Evolutionary conservation across 2,888 invertebrate genomes (phyloP).

Genomic region (Nomada flava): DNA sequence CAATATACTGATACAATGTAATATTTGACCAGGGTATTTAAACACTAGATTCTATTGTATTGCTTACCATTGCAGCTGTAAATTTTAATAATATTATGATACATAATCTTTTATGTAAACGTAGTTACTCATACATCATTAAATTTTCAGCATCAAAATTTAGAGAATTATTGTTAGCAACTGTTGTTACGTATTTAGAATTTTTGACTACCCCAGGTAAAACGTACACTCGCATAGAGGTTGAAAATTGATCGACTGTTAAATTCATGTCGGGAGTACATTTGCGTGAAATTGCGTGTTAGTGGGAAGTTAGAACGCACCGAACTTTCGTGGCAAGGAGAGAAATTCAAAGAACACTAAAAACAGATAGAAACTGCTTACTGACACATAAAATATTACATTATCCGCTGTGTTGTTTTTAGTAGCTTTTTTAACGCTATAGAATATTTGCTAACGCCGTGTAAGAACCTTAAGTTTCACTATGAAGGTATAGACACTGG

Average conservation of each 20-base stretch:
- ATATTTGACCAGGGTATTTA: too few species aligned
- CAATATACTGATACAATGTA: too few species aligned
- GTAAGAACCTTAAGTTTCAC: too few species aligned
- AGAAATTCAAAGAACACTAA: not conserved
- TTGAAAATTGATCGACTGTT: slow-evolving; percentile 48
- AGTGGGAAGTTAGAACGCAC: slow-evolving; percentile 35
- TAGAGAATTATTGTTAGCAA: slow-evolving; percentile 4
- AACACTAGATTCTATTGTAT: too few species aligned
- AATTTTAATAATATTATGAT: too few species aligned
- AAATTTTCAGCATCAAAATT: too few species aligned
- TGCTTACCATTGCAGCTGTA: too few species aligned
- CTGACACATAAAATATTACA: not conserved
- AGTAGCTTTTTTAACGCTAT: too few species aligned
- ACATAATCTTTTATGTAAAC: slow-evolving; percentile 2
- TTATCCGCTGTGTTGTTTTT: not conserved
- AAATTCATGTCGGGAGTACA: slow-evolving; percentile 24
- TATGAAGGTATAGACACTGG: too few species aligned
- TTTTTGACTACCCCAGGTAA: slow-evolving; percentile 24
- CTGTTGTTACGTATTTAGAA: slow-evolving; percentile 3
- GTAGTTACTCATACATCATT: not conserved
- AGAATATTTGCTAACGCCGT: too few species aligned
- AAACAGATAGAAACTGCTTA: not conserved
- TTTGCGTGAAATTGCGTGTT: slow-evolving; percentile 43
- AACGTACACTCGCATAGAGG: slow-evolving; percentile 3
- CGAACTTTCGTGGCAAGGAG: slow-evolving; percentile 18